These are phyloP conservation scores for Lycophotia porphyrea DNA, from an alignment of 2,888 invertebrate species.

Conservation along the genomic window DNA sequence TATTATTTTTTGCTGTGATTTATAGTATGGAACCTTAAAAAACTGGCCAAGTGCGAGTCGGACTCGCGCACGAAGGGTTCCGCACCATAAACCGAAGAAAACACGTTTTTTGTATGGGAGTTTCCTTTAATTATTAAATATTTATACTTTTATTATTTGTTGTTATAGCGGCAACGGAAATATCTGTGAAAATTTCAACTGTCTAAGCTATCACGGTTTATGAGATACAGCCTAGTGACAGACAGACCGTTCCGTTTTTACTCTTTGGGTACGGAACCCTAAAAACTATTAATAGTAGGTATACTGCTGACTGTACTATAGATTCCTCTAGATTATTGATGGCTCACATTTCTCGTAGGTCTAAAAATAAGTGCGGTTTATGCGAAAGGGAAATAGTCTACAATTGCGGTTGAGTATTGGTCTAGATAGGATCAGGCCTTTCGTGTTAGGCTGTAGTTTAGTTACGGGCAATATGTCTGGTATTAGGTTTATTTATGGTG, in stretches of 20 bases:
- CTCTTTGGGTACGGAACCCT: neutral
- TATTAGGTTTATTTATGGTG: constrained; percentile 27
- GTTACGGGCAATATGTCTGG: constrained; percentile 24
- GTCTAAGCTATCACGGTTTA: no score
- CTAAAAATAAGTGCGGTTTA: constrained; percentile 35
- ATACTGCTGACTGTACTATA: constrained; percentile 10
- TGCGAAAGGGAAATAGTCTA: constrained; percentile 33
- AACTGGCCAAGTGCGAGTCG: no score
- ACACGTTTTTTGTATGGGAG: no score
- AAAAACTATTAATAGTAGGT: neutral
- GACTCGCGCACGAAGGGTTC: no score
- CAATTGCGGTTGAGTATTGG: constrained; percentile 21
- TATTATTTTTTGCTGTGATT: neutral
- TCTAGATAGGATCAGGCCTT: constrained; percentile 35
- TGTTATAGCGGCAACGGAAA: no score
- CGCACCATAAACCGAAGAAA: no score
- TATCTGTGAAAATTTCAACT: no score
- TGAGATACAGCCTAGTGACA: no score
- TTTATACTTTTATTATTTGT: no score
- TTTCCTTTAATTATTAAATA: no score
- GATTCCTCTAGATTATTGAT: constrained; percentile 9
- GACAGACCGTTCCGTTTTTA: no score
- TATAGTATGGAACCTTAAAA: no score
- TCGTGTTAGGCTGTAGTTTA: constrained; percentile 39
- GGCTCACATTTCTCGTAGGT: constrained; percentile 15